These are phyloP conservation scores for Tenthredo livida DNA, from an alignment of 2,888 invertebrate species.

Conservation along the genomic window DNA sequence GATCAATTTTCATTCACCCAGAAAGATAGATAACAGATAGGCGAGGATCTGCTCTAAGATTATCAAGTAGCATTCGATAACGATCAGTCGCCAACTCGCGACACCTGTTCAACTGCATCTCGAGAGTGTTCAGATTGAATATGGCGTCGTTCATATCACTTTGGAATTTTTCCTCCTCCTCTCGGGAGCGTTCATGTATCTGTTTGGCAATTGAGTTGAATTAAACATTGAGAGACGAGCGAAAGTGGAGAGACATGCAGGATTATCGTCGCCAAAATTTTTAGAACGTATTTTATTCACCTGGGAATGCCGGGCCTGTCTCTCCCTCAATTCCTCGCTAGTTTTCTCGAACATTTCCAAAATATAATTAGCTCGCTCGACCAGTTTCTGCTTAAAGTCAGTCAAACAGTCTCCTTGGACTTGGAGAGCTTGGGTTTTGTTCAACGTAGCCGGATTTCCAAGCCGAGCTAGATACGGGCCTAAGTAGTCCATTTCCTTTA, in stretches of 20 bases:
- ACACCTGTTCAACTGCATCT: constrained; percentile 83
- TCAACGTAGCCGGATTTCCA: constrained; percentile 79
- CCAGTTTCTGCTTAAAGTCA: constrained; percentile 84
- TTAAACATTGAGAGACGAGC: background rate
- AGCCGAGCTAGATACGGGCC: constrained; percentile 83
- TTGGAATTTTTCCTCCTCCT: constrained; percentile 83
- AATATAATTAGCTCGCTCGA: constrained; percentile 83
- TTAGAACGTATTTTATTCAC: constrained; percentile 58
- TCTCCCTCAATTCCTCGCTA: constrained; percentile 79
- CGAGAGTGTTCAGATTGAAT: constrained; percentile 81
- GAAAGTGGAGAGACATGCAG: background rate
- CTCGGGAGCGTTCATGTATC: constrained; percentile 74
- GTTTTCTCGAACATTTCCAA: constrained; percentile 84
- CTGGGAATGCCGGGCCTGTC: constrained; percentile 81
- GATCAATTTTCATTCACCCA: background rate
- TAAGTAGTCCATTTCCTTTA: constrained; percentile 83
- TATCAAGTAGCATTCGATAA: constrained; percentile 75
- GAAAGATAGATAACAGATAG: constrained; percentile 57
- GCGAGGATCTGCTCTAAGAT: constrained; percentile 60
- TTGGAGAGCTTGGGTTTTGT: constrained; percentile 77
- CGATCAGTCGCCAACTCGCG: constrained; percentile 80
- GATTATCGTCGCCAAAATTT: background rate
- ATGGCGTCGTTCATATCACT: constrained; percentile 78
- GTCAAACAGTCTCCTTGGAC: constrained; percentile 82
- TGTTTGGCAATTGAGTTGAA: constrained; percentile 76